Evolutionary conservation across 1,140 invertebrate genomes (phyloP), one percentile per base, ranked within the genome.

Genomic region (Zaprionus lachaisei): DNA sequence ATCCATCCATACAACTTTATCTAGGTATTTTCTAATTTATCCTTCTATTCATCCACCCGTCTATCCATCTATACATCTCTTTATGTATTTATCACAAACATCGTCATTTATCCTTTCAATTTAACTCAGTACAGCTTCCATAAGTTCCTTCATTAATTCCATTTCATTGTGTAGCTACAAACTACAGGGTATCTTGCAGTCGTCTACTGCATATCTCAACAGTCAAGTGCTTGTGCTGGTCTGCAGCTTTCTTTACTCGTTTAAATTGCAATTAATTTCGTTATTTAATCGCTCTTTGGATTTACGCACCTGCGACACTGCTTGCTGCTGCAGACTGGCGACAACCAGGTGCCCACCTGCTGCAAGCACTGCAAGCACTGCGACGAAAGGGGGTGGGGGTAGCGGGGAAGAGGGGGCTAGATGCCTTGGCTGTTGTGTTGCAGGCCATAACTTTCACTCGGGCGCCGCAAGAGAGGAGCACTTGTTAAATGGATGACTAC

Each of bases 241-340:
- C 20, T 22, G 47, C 12, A 51, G 47, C 47, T 51, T 51, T 51
- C 47, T 51, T 51, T 51, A 51, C 47, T 51, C 47, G 47, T 51
- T 51, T 17, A 49, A 54, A 61, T 61, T 47, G 66, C 34, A 69
- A 47, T 74, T 69, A 69, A 74, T 63, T 62, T 44, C 49, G 55
- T 74, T 74, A 69, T 57, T 74, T 74, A 74, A 74, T 69, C 66
- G 65, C 37, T 73, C 64, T 55, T 61, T 31, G 47, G 63, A 61
- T 68, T 73, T 38, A 74, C 65, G 72, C 72, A 74, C 34, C 65
- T 60, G 71, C 51, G 31, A 65, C 62, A 54, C 4, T 22, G 47
- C 31, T 34, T 11, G 20, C 20, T 3, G 26, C 6, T 20, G 31
- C 9, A 58, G 31, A 9, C 31, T 63, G 60, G 28, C 49, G 15